Evolutionary conservation across 2,888 invertebrate genomes (phyloP).

Genomic region (Cataglyphis altisquamis): DNA sequence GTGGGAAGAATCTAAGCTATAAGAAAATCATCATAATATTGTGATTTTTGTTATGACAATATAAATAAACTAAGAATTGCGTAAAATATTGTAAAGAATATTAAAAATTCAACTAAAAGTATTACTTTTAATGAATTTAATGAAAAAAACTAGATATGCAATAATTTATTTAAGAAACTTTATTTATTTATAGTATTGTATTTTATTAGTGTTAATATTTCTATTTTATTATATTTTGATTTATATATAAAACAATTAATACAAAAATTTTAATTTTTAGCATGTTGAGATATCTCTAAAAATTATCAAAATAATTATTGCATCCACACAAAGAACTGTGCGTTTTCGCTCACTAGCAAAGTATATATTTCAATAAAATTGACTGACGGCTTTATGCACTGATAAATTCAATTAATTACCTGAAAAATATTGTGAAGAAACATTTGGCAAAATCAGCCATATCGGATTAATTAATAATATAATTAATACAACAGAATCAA

Average conservation of each 20-base stretch:
- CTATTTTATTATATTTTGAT: background rate
- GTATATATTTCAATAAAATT: constrained; percentile 12
- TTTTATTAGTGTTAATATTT: background rate
- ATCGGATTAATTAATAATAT: constrained; percentile 28
- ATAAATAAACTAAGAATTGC: background rate
- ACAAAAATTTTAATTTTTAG: too few relatives aligned
- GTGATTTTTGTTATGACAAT: background rate
- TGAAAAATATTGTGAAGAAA: background rate
- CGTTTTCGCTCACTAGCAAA: background rate
- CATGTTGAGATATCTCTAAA: background rate
- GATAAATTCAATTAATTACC: constrained; percentile 12
- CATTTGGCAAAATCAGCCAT: background rate
- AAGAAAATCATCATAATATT: background rate
- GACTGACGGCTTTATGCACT: background rate
- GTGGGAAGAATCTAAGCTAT: constrained; percentile 3
- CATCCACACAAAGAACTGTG: background rate
- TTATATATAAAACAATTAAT: too few relatives aligned
- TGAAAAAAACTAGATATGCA: background rate
- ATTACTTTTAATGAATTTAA: background rate
- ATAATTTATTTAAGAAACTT: background rate
- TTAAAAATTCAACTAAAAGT: background rate
- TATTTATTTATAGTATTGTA: background rate
- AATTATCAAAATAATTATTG: constrained; percentile 7
- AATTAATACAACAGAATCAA: constrained; percentile 20
- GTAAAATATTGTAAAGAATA: background rate